Evolutionary conservation across 37 sponge, comb jelly and placozoan species (phyloP).

Genomic region (Amphimedon queenslandica): DNA sequence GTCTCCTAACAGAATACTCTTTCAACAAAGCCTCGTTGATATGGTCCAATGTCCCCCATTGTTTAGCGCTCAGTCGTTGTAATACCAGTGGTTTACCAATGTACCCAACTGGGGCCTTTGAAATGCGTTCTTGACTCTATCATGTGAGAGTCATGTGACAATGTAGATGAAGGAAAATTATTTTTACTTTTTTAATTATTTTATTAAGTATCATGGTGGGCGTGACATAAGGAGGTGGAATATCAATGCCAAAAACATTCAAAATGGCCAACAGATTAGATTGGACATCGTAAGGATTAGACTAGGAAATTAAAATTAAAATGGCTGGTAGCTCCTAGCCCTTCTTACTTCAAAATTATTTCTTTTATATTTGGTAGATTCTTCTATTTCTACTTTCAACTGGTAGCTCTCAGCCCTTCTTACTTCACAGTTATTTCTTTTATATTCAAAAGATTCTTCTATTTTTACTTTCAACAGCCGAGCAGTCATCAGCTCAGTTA

Average conservation of each 20-base stretch:
- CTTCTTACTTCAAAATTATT: neutral
- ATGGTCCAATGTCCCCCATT: no score
- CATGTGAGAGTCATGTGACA: no score
- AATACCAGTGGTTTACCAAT: conserved; percentile 21
- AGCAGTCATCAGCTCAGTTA: conserved; percentile 55
- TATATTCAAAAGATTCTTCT: no score
- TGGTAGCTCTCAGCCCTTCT: neutral
- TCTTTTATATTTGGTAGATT: no score
- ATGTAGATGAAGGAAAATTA: no score
- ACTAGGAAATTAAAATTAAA: conserved; percentile 2
- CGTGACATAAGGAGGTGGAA: conserved; percentile 60
- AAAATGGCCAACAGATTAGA: conserved; percentile 44
- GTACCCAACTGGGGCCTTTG: conserved; percentile 14
- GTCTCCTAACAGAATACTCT: no score
- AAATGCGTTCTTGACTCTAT: conserved; percentile 23
- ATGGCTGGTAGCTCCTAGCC: no score
- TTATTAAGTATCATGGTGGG: conserved; percentile 37
- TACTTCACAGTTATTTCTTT: no score
- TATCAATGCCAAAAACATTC: conserved; percentile 22
- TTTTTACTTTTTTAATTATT: conserved; percentile 57
- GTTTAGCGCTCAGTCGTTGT: conserved; percentile 35
- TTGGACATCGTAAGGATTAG: conserved; percentile 6
- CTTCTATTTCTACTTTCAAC: neutral
- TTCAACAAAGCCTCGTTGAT: no score
- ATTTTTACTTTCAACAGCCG: conserved; percentile 11